These are phyloP conservation scores for Rhinolophus ferrumequinum DNA, from an alignment of 2,113 vertebrate species.

Conservation along the genomic window DNA sequence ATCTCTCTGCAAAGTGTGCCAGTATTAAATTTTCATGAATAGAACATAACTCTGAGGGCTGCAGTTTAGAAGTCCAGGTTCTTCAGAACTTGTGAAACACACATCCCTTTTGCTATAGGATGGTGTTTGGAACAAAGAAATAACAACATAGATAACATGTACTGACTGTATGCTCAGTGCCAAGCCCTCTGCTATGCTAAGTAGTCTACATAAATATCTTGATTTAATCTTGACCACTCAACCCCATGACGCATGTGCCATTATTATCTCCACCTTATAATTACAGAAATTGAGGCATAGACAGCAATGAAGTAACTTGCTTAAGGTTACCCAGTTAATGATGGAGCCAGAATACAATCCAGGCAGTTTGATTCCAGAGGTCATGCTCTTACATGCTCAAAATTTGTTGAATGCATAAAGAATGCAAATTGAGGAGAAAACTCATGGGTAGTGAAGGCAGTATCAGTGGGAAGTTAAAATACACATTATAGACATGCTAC, in stretches of 20 bases:
- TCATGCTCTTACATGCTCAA: not conserved
- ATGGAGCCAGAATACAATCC: not conserved
- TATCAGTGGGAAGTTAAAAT: slow-evolving; percentile 17
- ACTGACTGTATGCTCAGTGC: not conserved
- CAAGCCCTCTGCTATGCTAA: not conserved
- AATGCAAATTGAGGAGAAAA: not conserved
- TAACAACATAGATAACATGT: not conserved
- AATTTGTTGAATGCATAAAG: slow-evolving; percentile 1
- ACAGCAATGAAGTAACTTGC: not conserved
- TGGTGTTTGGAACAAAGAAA: not conserved
- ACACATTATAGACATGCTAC: not conserved
- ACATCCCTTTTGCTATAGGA: not conserved
- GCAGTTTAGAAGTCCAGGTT: not conserved
- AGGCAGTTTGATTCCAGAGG: not conserved
- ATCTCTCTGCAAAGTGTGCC: not conserved
- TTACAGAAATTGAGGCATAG: not conserved
- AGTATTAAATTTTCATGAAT: not conserved
- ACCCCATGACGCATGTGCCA: too few relatives aligned
- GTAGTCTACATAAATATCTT: not conserved
- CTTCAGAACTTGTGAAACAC: not conserved
- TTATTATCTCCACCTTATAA: not conserved
- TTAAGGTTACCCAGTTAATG: not conserved
- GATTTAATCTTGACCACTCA: not conserved
- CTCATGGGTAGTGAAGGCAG: not conserved
- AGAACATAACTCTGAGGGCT: not conserved